Base-by-base conservation (phyloP, 2,113 vertebrate genomes). In the Rhinolophus sinicus region DNA sequence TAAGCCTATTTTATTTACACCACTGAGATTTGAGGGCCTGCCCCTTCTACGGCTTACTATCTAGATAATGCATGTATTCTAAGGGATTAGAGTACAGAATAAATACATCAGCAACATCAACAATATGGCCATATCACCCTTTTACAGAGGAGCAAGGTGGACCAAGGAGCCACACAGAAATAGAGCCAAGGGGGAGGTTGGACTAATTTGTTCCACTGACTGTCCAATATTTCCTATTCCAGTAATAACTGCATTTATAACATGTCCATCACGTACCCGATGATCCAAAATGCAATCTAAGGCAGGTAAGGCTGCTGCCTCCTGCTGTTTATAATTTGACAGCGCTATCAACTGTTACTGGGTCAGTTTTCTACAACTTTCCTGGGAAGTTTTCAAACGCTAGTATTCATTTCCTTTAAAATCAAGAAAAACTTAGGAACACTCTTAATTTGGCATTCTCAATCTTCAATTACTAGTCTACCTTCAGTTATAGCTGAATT, bases 361-460 rank as follows among this genome's bases (percentile, higher is more conserved):
- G 58, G 77, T 72, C 47, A 33, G 50, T 67, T 90, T 64, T 93
- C 80, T 92, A 80, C 11, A 19, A 54, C 24, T 92, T 85, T 88
- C 54, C 44, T 58, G 21, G 14, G 2, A 73, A 62, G 54, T 88
- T 89, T 94, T 65, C 85, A 69, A 94, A 80, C 60, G 90, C 16
- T 56, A 72, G 11, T 72, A 85, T 14, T 24, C 88, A 88, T n/a
- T 84, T 91, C n/a, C 54, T 89, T 86, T 70, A 87, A 84, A 78
- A 54, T 35, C 22, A 77, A 69, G 44, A 78, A 38, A 44, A 67
- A 15, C 38, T 40, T 82, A 64, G 67, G n/a, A 76, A 88, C 28
- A 64, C 38, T 69, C 40, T 73, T 83, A 35, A 75, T 58, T 85
- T 85, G n/a, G 69, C 24, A 50, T 78, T 77, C 21, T 58, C 33